These are phyloP conservation scores for Capitella teleta DNA, from an alignment of 1,140 invertebrate species.

Conservation along the genomic window DNA sequence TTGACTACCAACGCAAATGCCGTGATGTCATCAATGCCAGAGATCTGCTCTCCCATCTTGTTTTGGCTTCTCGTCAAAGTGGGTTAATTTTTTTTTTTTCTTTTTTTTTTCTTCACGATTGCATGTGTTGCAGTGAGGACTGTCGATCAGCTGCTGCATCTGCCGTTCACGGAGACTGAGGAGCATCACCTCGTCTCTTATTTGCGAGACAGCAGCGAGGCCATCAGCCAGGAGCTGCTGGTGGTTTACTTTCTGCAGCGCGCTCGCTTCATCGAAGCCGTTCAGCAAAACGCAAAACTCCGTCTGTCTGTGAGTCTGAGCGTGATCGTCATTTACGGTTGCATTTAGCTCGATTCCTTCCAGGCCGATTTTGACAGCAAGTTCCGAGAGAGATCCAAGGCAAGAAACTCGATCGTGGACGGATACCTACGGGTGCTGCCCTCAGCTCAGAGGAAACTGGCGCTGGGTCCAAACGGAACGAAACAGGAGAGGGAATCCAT, in stretches of 20 bases:
- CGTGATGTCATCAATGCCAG: slow-evolving; percentile 29
- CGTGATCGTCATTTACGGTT: too few species aligned
- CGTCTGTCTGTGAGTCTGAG: too few species aligned
- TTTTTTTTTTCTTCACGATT: background rate
- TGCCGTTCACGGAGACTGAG: slow-evolving; percentile 46
- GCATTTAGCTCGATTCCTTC: too few species aligned
- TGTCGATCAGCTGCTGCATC: slow-evolving; percentile 46
- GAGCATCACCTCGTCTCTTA: slow-evolving; percentile 48
- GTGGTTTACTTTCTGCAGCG: slow-evolving; percentile 45
- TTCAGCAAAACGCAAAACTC: slow-evolving; percentile 34
- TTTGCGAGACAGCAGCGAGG: slow-evolving; percentile 42
- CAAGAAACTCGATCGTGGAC: slow-evolving; percentile 27
- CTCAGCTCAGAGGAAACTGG: slow-evolving; percentile 23
- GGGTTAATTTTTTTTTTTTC: slow-evolving; percentile 12
- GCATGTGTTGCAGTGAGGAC: slow-evolving; percentile 29
- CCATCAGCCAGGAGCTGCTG: slow-evolving; percentile 42
- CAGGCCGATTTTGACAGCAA: background rate
- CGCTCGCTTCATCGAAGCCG: slow-evolving; percentile 39
- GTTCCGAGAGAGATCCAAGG: background rate
- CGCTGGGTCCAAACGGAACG: slow-evolving; percentile 16
- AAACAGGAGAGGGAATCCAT: too few species aligned
- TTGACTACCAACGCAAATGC: slow-evolving; percentile 45
- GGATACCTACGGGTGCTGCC: slow-evolving; percentile 32
- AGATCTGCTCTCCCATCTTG: slow-evolving; percentile 42
- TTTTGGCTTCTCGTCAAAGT: slow-evolving; percentile 39